These are phyloP conservation scores for Spongilla lacustris DNA, from an alignment of 37 sponge, comb jelly and placozoan species.

Conservation along the genomic window DNA sequence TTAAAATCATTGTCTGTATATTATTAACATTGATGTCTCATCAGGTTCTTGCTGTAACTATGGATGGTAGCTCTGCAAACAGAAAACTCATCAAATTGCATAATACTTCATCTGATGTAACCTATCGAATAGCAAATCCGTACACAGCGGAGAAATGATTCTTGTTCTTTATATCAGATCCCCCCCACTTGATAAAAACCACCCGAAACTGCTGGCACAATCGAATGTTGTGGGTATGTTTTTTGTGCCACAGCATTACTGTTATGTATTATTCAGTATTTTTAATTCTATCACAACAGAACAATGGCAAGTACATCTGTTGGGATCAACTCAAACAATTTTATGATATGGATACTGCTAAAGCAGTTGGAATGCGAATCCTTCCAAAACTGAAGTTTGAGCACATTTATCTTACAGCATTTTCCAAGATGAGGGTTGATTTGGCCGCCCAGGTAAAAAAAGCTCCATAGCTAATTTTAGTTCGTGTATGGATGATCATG, in stretches of 20 bases:
- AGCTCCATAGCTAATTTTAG: background rate
- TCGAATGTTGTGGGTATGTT: conserved; percentile 11
- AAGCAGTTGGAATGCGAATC: conserved; percentile 2
- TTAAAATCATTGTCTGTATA: background rate
- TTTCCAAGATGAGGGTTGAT: conserved; percentile 37
- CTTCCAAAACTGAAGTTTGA: conserved; percentile 7
- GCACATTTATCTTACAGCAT: conserved; percentile 6
- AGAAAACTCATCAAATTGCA: conserved; percentile 10
- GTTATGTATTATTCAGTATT: background rate
- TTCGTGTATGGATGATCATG: conserved; percentile 2
- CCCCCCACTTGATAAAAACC: too few relatives aligned
- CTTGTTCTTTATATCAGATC: too few relatives aligned
- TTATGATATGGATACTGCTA: background rate
- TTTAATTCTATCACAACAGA: conserved; percentile 6
- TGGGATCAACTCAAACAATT: conserved; percentile 25
- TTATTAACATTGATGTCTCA: background rate
- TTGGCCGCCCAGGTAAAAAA: conserved; percentile 20
- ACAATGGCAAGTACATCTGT: conserved; percentile 10
- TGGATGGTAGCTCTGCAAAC: conserved; percentile 17
- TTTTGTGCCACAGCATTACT: background rate
- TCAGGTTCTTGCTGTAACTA: conserved; percentile 20
- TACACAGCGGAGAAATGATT: background rate
- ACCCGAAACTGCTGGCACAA: too few relatives aligned
- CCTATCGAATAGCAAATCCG: conserved; percentile 19
- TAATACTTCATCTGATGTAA: background rate